Percentiles rank a stretch among this genome's conserved stretches.
These are phyloP conservation scores for Euclidia mi DNA, from an alignment of 2,888 invertebrate genomes.

Conservation along the genomic window DNA sequence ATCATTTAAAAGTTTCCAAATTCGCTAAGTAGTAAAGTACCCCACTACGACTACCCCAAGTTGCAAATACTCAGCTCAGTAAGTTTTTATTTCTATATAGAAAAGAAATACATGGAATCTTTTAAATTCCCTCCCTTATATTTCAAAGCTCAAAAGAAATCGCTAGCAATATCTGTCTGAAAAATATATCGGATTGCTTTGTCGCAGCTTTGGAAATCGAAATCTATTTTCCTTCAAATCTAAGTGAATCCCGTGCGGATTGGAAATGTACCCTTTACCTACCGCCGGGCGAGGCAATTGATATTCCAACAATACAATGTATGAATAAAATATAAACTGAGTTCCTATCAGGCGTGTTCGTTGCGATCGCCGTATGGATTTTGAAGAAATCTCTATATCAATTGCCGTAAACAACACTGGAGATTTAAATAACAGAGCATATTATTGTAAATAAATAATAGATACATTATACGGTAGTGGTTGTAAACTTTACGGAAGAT, in stretches of 20 bases:
- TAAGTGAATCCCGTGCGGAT: slow-evolving; percentile 90
- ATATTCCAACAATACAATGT: slow-evolving; percentile 90
- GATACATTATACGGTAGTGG: slow-evolving; percentile 13
- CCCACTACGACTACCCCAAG: slow-evolving; percentile 15
- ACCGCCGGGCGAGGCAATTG: slow-evolving; percentile 90
- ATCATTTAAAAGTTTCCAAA: slow-evolving; percentile 54
- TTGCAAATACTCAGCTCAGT: slow-evolving; percentile 39
- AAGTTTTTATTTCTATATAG: slow-evolving; percentile 60
- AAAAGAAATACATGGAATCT: slow-evolving; percentile 80
- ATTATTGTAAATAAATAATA: slow-evolving; percentile 35
- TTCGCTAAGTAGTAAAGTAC: slow-evolving; percentile 45
- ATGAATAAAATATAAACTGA: slow-evolving; percentile 90
- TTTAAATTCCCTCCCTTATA: slow-evolving; percentile 87
- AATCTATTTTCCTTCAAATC: slow-evolving; percentile 91
- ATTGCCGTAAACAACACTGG: slow-evolving; percentile 31
- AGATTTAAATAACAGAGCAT: slow-evolving; percentile 29
- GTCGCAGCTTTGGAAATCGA: slow-evolving; percentile 90
- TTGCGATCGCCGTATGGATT: slow-evolving; percentile 80
- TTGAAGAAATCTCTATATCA: slow-evolving; percentile 75
- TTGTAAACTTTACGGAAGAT: slow-evolving; percentile 20
- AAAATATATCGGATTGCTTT: slow-evolving; percentile 91
- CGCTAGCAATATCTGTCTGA: slow-evolving; percentile 90
- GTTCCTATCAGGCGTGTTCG: slow-evolving; percentile 86
- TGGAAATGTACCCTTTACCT: slow-evolving; percentile 90
- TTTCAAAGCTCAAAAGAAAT: slow-evolving; percentile 90